Evolutionary conservation across 2,888 invertebrate species (phyloP).

Genomic region (Portevinia maculata): DNA sequence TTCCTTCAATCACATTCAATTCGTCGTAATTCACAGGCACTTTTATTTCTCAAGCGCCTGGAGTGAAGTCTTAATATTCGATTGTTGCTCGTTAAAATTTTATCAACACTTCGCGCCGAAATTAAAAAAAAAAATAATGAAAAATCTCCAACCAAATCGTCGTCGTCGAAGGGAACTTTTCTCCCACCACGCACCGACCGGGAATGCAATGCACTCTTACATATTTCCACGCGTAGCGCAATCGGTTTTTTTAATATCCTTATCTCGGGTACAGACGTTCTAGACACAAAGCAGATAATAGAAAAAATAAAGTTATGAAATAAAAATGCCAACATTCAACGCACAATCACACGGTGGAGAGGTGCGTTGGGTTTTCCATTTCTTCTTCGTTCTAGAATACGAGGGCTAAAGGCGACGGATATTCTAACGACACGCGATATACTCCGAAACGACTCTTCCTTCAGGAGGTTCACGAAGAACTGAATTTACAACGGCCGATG

Average conservation of each 20-base stretch:
- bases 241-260: constrained; percentile 62
- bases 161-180: constrained; percentile 31
- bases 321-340: constrained; percentile 71
- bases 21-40: constrained; percentile 46
- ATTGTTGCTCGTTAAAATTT: constrained; percentile 35
- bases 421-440: constrained; percentile 41
- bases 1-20: constrained; percentile 49
- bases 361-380: constrained; percentile 1
- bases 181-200: constrained; percentile 21
- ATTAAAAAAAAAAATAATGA: constrained; percentile 43
- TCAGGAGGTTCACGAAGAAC: constrained; percentile 69
- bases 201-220: constrained; percentile 57
- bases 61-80: constrained; percentile 46
- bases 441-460: constrained; percentile 58
- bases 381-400: constrained; percentile 31
- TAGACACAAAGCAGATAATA: constrained; percentile 50
- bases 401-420: constrained; percentile 16
- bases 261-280: constrained; percentile 68
- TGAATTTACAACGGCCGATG: constrained; percentile 65
- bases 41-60: constrained; percentile 26
- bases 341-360: constrained; percentile 8
- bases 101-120: constrained; percentile 55
- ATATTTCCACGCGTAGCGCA: constrained; percentile 66
- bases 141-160: background rate
- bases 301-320: constrained; percentile 55